A percentile compares a stretch with the other conserved stretches of the same genome.
phyloP scores from a whole-genome alignment of 2,888 invertebrate species.

The Leptinotarsa haldemani region DNA sequence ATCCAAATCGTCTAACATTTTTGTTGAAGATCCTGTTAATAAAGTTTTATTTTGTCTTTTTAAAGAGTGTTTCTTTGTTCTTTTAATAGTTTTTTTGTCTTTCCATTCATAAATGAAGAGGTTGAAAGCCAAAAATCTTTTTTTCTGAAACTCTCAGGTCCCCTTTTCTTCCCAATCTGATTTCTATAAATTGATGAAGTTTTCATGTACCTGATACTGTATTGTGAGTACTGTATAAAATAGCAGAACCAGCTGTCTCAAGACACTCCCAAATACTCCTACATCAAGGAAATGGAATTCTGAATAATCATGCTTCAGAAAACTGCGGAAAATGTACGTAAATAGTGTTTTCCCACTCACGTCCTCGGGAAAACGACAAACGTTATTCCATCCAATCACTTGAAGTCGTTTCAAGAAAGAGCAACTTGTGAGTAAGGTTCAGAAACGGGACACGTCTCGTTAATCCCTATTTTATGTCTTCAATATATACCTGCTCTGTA shows the following conservation, averaged over 20 bases:
- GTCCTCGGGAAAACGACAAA: conserved; percentile 27
- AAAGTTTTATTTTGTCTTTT: no score
- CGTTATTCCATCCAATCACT: conserved; percentile 36
- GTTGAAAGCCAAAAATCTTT: no score
- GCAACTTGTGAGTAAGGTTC: conserved; percentile 10
- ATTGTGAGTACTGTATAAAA: background rate
- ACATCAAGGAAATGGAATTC: conserved; percentile 31
- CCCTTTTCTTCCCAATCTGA: background rate
- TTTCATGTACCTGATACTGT: background rate
- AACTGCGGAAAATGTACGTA: conserved; percentile 34
- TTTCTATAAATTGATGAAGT: background rate
- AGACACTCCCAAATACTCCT: background rate
- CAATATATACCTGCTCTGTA: conserved; percentile 13
- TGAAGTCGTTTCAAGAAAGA: conserved; percentile 21
- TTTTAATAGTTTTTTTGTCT: no score
- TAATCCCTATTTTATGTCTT: conserved; percentile 8
- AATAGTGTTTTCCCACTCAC: conserved; percentile 32
- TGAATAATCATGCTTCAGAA: conserved; percentile 29
- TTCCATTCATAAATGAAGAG: no score
- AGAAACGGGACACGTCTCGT: conserved; percentile 1
- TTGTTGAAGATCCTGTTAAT: no score
- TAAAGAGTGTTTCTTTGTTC: no score
- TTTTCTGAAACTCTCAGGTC: no score
- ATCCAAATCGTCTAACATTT: no score
- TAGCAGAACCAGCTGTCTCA: background rate